Base-by-base conservation (phyloP, 2,888 invertebrate species). In the Cheilosia grossa region DNA sequence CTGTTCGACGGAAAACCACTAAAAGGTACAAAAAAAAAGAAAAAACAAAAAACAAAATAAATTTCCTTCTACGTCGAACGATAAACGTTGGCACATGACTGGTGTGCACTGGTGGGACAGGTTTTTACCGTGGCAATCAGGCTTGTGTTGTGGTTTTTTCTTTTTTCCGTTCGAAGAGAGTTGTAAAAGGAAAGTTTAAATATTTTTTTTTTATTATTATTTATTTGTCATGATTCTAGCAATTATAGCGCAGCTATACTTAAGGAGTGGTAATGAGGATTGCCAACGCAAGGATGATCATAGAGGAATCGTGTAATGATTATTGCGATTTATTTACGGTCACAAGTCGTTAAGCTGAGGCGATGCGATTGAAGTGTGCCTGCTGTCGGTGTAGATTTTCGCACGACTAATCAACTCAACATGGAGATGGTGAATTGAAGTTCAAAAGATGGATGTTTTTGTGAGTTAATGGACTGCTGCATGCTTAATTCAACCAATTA, bases 181-280 rank as follows among this genome's bases (percentile, higher is more conserved):
- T 66, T 64, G 58, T 44, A 66, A 59, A 72, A 53, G 51, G 72
- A 78, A 78, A 78, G 72, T 66, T 64, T 40, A n/a, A 10, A 47
- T 17, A 19, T 13, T 58, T 30, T 30, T 30, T 30, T 82, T 73
- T 63, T 59, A 61, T 69, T 63, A 53, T 61, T 59, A 74, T 69
- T 63, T 81, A 81, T 74, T 64, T 69, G 81, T 64, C 58, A 81
- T 75, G 69, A 81, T 81, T 70, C 69, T 51, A 70, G 53, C 51
- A 63, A 81, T 81, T 81, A 75, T 40, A 42, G 37, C 5, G n/a
- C 27, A 58, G 42, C 63, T 66, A 51, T 70, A 63, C 63, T 82
- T 69, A 69, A 44, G 78, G 63, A 67, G 78, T 63, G 67, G 82
- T 78, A 82, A 82, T 82, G 82, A 78, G 63, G 42, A 63, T 69